Evolutionary conservation across 2,888 invertebrate species (phyloP), one percentile per base, ranked within the genome.

Genomic region (Adelphocoris suturalis): DNA sequence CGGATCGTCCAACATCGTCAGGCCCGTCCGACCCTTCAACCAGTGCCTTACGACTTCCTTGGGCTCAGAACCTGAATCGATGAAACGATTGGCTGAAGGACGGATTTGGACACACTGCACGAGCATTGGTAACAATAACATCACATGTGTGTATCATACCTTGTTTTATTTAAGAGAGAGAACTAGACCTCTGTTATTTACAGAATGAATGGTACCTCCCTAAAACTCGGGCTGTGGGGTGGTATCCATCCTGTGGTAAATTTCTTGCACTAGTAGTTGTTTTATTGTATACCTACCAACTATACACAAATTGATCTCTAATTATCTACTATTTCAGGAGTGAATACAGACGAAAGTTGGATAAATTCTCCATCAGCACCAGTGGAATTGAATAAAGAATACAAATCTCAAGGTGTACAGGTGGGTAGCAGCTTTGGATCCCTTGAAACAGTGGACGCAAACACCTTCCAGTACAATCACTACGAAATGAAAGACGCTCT

Each of bases 321-420:
- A 37, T 37, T 37, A 37, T 7, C 37, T 37, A 37, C 37, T 37
- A 1, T 61, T 61, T 28, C 23, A 86, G 85, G 85, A 12, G 85
- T 86, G 12, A 86, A 86, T n/a, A 86, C 85, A 14, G 85, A 86
- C 28, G 85, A 46, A 13, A n/a, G 11, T 9, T 84, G 84, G 27
- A 19, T 23, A 12, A 37, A 86, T 61, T 11, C 57, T 28, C 2
- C n/a, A 7, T 46, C 13, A n/a, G 11, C 16, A 16, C 19, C 23
- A 7, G 9, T 13, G 12, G 27, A 23, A 23, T 68, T 19, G 23
- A 11, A 27, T 12, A 68, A 61, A 27, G 23, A 19, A 19, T 48
- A 9, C 82, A 48, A 16, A 46, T 88, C 88, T 28, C 37, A 55
- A 55, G 52, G 88, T 48, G 28, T 88, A 1, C 88, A 88, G 28